phyloP scores from a whole-genome alignment of 2,113 vertebrate species.

The Xyrauchen texanus region DNA sequence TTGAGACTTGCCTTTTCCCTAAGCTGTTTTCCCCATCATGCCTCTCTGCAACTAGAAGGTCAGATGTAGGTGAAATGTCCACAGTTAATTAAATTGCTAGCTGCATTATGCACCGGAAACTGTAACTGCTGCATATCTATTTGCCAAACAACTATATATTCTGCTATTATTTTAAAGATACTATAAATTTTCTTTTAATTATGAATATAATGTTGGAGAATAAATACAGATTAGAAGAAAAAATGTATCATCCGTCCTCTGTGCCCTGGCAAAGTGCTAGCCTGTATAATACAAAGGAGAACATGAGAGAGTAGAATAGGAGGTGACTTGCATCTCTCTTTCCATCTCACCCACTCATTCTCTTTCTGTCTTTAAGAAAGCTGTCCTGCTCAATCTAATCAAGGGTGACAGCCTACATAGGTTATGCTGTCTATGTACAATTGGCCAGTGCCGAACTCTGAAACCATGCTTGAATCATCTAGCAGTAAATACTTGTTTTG shows the following conservation, averaged over 20 bases:
- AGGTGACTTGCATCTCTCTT: background rate
- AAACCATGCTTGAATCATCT: background rate
- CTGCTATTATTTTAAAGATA: constrained; percentile 44
- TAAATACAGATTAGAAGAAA: constrained; percentile 52
- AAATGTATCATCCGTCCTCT: constrained; percentile 54
- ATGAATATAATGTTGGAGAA: constrained; percentile 54
- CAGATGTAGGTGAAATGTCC: constrained; percentile 22
- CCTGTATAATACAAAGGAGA: constrained; percentile 49
- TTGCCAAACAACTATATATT: constrained; percentile 45
- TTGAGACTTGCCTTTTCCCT: constrained; percentile 27
- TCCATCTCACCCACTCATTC: constrained; percentile 12
- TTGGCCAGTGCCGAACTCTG: background rate
- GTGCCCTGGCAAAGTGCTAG: constrained; percentile 50
- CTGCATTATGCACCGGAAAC: constrained; percentile 36
- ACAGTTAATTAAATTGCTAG: constrained; percentile 48
- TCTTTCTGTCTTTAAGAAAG: constrained; percentile 15
- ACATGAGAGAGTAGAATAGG: constrained; percentile 4
- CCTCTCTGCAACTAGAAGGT: constrained; percentile 58
- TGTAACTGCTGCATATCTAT: constrained; percentile 41
- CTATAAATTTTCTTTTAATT: constrained; percentile 68
- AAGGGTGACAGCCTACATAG: constrained; percentile 11
- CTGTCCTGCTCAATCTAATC: constrained; percentile 18
- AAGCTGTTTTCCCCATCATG: constrained; percentile 38
- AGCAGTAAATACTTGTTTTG: too few species aligned
- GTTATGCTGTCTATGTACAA: constrained; percentile 11